Percentiles rank a stretch among this genome's conserved stretches.
phyloP scores from a whole-genome alignment of 2,797 vertebrate genomes.

The Bovichtus variegatus region DNA sequence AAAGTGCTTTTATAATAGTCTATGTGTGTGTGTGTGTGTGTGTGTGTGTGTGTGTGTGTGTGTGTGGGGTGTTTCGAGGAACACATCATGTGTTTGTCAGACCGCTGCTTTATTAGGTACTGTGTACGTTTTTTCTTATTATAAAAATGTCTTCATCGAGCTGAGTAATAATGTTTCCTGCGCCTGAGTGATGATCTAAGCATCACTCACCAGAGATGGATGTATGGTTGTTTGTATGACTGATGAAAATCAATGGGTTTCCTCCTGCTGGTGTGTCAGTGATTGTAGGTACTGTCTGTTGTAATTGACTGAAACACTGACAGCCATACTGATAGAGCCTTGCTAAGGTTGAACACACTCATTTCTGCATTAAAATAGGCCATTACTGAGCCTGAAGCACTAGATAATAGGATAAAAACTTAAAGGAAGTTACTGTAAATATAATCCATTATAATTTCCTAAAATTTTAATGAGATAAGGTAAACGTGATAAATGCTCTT shows the following conservation, averaged over 20 bases:
- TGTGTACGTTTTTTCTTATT: slow-evolving; percentile 39
- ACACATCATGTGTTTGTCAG: slow-evolving; percentile 15
- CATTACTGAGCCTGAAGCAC: not conserved
- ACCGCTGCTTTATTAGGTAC: slow-evolving; percentile 37
- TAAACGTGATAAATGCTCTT: too few species aligned
- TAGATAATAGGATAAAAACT: not conserved
- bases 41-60: slow-evolving; percentile 18
- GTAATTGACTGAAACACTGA: slow-evolving; percentile 14
- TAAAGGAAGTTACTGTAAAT: not conserved
- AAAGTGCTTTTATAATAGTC: slow-evolving; percentile 24
- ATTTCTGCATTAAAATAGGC: not conserved
- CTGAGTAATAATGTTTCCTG: slow-evolving; percentile 67
- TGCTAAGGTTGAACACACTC: not conserved
- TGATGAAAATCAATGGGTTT: slow-evolving; percentile 67
- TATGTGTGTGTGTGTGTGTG: not conserved
- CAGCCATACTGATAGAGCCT: not conserved
- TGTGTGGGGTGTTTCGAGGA: too few species aligned
- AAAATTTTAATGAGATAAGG: too few species aligned
- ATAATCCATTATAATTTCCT: not conserved
- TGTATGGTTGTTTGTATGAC: slow-evolving; percentile 40
- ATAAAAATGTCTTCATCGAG: slow-evolving; percentile 60
- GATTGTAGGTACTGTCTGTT: slow-evolving; percentile 37
- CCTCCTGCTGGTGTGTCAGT: slow-evolving; percentile 55
- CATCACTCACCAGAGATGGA: slow-evolving; percentile 65
- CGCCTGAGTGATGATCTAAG: slow-evolving; percentile 71